Conservation (phyloP, 2,797 vertebrate genomes). For the Crocidura indochinensis region DNA sequence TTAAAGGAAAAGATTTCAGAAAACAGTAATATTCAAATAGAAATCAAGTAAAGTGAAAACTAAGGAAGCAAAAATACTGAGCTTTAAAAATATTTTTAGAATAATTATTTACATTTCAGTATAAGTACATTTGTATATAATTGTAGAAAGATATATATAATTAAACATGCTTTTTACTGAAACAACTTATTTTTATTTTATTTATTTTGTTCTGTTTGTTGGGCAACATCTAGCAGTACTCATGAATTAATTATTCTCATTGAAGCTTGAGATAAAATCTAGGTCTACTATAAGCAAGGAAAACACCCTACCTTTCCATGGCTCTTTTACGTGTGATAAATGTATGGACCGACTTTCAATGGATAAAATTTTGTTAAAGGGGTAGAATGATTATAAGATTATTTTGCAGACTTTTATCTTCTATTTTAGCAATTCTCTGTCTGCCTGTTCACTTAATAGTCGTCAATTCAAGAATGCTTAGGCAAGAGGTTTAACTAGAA, state of each 20-base stretch:
- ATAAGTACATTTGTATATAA: background rate
- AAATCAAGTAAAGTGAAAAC: background rate
- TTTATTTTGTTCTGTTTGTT: too few species aligned
- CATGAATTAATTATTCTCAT: too few species aligned
- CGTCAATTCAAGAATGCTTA: background rate
- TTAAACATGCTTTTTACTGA: too few species aligned
- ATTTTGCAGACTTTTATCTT: background rate
- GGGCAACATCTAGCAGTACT: too few species aligned
- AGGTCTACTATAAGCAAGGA: too few species aligned
- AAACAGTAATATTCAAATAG: background rate
- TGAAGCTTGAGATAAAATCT: too few species aligned
- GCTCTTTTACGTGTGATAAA: too few species aligned
- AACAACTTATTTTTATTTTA: too few species aligned
- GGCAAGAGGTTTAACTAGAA: background rate
- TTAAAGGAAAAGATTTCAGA: background rate
- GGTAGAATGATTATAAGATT: background rate
- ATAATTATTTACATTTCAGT: background rate
- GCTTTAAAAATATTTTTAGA: slow-evolving; percentile 4
- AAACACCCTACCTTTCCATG: too few species aligned
- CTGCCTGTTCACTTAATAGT: background rate
- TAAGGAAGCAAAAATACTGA: background rate
- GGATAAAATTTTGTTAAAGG: background rate
- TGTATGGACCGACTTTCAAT: background rate
- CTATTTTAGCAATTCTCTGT: background rate
- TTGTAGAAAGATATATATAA: background rate